Evolutionary conservation across 2,888 invertebrate genomes (phyloP).

Genomic region (Tenthredo scrophulariae): DNA sequence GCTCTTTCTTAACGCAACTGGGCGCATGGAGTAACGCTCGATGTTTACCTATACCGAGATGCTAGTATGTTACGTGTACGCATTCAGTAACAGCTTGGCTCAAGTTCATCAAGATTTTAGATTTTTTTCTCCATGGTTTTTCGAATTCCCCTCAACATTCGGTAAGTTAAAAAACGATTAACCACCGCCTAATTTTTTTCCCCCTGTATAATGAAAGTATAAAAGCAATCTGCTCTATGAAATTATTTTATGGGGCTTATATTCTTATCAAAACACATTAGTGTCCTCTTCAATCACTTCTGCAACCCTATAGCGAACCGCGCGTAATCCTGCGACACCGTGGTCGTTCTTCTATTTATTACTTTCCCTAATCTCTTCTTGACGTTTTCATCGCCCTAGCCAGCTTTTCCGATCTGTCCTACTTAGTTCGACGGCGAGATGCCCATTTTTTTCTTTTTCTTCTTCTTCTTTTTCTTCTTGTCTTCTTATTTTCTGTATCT

Average conservation of each 20-base stretch:
- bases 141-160: background rate
- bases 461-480: background rate
- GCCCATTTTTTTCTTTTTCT: background rate
- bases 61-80: background rate
- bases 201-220: background rate
- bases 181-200: background rate
- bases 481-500: background rate
- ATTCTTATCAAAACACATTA: constrained; percentile 47
- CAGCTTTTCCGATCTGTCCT: constrained; percentile 1
- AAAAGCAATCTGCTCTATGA: background rate
- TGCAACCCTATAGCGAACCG: background rate
- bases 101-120: background rate
- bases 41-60: constrained; percentile 10
- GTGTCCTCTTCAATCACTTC: constrained; percentile 34
- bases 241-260: constrained; percentile 1
- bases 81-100: background rate
- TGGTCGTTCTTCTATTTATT: constrained; percentile 2
- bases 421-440: constrained; percentile 1
- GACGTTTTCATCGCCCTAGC: constrained; percentile 25
- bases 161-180: background rate
- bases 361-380: constrained; percentile 21
- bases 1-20: constrained; percentile 13
- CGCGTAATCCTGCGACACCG: background rate
- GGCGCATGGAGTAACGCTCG: background rate
- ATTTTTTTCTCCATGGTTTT: background rate